Evolutionary conservation across 2,888 invertebrate genomes (phyloP).

Genomic region (Euphydryas editha): DNA sequence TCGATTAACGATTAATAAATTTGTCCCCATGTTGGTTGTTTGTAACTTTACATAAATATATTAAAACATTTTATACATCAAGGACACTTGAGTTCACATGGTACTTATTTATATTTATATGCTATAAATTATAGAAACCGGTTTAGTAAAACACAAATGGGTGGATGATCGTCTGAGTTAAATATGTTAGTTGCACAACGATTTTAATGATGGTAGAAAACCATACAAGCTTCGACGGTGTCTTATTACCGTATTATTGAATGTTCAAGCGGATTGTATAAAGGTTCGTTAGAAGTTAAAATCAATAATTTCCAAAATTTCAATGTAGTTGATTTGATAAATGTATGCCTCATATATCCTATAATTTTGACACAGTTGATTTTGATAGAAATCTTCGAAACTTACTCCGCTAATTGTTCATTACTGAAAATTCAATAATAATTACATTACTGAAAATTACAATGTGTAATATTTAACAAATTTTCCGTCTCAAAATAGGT

Average conservation of each 20-base stretch:
- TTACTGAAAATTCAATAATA: no score
- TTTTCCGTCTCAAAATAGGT: no score
- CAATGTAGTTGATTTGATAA: no score
- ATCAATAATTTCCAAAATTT: no score
- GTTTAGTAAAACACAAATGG: constrained; percentile 19
- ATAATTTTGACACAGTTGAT: no score
- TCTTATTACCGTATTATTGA: neutral
- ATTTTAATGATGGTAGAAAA: constrained; percentile 1
- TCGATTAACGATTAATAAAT: no score
- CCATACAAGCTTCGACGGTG: constrained; percentile 2
- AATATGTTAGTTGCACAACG: constrained; percentile 18
- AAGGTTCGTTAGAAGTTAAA: neutral
- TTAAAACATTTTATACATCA: neutral
- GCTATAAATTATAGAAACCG: constrained; percentile 16
- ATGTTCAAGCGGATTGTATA: neutral
- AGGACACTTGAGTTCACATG: neutral
- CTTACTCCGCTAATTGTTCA: no score
- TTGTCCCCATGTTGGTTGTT: no score
- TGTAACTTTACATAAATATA: neutral
- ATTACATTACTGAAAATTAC: no score
- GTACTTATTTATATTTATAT: constrained; percentile 6
- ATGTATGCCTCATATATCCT: no score
- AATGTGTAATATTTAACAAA: no score
- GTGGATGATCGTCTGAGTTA: constrained; percentile 10
- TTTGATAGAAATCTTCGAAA: no score